Evolutionary conservation across 1,140 invertebrate genomes (phyloP).

Genomic region (Fopius arisanus): DNA sequence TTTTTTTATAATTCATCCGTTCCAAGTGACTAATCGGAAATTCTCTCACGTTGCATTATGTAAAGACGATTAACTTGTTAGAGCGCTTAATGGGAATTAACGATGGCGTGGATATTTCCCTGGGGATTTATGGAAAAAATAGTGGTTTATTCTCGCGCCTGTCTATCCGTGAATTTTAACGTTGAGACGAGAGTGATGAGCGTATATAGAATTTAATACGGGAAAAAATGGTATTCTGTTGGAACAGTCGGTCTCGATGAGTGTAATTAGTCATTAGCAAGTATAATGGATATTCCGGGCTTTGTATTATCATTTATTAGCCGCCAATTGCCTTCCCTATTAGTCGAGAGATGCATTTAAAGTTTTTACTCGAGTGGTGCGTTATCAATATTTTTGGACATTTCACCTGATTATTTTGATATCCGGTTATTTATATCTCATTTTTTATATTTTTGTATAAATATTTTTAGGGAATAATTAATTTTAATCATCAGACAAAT

Average conservation of each 20-base stretch:
- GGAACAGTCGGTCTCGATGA: slow-evolving; percentile 17
- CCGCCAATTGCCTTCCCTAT: slow-evolving; percentile 51
- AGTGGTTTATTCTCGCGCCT: not conserved
- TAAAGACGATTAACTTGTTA: not conserved
- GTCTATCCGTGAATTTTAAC: not conserved
- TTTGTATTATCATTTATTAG: slow-evolving; percentile 57
- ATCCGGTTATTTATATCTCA: too few relatives aligned
- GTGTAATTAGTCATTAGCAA: slow-evolving; percentile 56
- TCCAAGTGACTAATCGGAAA: not conserved
- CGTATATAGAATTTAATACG: not conserved
- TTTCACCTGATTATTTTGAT: not conserved
- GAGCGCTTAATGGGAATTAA: not conserved
- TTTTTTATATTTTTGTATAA: too few relatives aligned
- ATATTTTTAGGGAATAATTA: too few relatives aligned
- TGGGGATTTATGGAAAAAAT: not conserved
- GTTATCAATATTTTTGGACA: not conserved
- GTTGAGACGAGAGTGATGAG: not conserved
- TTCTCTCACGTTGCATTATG: not conserved
- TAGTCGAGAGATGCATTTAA: slow-evolving; percentile 50
- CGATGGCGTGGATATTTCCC: not conserved
- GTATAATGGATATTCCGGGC: slow-evolving; percentile 46
- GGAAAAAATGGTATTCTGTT: not conserved
- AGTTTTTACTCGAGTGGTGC: slow-evolving; percentile 25
- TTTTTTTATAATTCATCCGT: not conserved
- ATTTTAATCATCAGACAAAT: too few relatives aligned